These are phyloP conservation scores for Halictus rubicundus DNA, from an alignment of 1,140 invertebrate species.

Conservation along the genomic window DNA sequence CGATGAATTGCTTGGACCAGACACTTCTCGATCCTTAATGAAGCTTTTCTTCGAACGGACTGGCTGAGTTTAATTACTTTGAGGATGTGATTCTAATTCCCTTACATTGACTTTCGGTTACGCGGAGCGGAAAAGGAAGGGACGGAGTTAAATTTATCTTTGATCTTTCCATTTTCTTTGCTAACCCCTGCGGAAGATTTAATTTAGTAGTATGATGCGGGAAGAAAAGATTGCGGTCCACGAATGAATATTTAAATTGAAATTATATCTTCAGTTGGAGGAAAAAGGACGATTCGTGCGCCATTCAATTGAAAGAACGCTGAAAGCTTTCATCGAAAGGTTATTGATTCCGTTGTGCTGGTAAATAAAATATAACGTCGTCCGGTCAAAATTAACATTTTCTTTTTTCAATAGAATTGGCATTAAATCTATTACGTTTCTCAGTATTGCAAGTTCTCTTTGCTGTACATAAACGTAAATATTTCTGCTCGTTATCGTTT, in stretches of 20 bases:
- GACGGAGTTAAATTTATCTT: neutral
- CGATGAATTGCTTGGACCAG: neutral
- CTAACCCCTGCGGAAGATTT: neutral
- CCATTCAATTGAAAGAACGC: neutral
- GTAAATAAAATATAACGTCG: neutral
- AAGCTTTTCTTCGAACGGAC: neutral
- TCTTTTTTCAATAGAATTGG: no score
- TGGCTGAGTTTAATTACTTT: neutral
- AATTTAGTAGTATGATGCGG: neutral
- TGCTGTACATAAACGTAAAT: no score
- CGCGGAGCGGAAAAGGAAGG: neutral
- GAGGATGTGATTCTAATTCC: neutral
- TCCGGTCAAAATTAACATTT: no score
- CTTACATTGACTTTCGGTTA: neutral
- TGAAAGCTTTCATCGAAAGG: neutral
- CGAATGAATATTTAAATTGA: conserved; percentile 7
- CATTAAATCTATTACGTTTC: no score
- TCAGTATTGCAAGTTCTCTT: no score
- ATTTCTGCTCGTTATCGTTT: no score
- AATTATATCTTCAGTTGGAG: neutral
- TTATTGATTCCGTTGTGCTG: neutral
- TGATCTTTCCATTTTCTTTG: conserved; percentile 4
- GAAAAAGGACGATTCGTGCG: neutral
- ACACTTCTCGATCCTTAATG: neutral
- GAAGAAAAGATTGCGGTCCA: conserved; percentile 1